A percentile compares a stretch with the other conserved stretches of the same genome.
Conservation (phyloP, 2,888 invertebrate species). For the Hoplodrina blanda region DNA sequence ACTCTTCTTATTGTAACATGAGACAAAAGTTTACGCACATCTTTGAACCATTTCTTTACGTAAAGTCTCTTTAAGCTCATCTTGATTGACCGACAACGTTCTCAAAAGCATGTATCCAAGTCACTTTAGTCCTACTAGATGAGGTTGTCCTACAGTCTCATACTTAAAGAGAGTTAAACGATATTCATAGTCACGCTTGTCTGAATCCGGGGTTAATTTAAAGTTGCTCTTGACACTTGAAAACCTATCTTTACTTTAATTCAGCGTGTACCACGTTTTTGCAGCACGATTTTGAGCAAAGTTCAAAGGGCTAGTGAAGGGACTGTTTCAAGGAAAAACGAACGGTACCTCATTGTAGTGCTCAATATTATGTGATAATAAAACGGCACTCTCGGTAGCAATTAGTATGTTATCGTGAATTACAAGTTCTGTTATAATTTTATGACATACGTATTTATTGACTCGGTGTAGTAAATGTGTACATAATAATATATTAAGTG, state of each 20-base stretch:
- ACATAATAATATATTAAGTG: neutral
- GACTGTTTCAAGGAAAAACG: constrained; percentile 61
- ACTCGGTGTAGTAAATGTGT: neutral
- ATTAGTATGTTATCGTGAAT: constrained; percentile 40
- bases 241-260: constrained; percentile 52
- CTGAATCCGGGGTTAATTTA: constrained; percentile 28
- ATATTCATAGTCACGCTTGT: neutral
- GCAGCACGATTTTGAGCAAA: constrained; percentile 58
- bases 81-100: too few relatives aligned
- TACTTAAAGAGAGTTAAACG: neutral
- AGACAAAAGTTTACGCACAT: too few relatives aligned
- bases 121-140: too few relatives aligned
- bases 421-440: constrained; percentile 15
- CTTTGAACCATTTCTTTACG: too few relatives aligned
- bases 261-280: constrained; percentile 41
- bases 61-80: too few relatives aligned
- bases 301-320: constrained; percentile 63
- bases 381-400: constrained; percentile 40
- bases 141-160: neutral
- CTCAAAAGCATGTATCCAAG: too few relatives aligned
- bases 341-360: constrained; percentile 35
- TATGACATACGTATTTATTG: constrained; percentile 15
- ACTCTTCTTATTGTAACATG: too few relatives aligned
- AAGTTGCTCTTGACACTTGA: constrained; percentile 49
- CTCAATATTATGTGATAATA: constrained; percentile 26